A percentile compares a stretch with the other conserved stretches of the same genome.
phyloP scores from a whole-genome alignment of 2,797 vertebrate species.

The Diplodus puntazzo region DNA sequence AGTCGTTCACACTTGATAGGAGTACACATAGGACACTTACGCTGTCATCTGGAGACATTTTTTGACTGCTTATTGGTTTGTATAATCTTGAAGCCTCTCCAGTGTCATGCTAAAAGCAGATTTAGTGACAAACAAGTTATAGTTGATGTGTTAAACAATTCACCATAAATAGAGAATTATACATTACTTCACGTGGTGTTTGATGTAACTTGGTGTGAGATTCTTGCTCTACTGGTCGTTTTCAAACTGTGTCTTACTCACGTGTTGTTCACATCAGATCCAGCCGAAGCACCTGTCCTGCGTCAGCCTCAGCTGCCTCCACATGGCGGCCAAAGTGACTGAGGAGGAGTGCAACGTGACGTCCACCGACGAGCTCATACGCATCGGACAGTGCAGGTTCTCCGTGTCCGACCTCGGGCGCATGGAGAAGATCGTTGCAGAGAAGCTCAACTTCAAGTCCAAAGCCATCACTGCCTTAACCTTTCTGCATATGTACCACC shows the following conservation, averaged over 20 bases:
- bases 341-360: conserved; percentile 93
- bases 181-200: too few relatives aligned
- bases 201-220: background rate
- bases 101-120: background rate
- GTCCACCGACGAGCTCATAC: conserved; percentile 92
- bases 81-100: background rate
- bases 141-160: background rate
- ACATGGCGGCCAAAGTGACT: conserved; percentile 91
- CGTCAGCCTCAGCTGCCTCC: conserved; percentile 94
- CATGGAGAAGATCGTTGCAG: conserved; percentile 97
- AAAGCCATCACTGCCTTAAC: conserved; percentile 98
- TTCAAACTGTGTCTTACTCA: background rate
- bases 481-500: conserved; percentile 96
- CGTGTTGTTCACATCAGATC: conserved; percentile 80
- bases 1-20: background rate
- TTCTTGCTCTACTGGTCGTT: background rate
- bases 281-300: conserved; percentile 97
- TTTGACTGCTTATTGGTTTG: background rate
- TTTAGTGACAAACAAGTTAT: background rate
- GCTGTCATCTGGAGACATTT: background rate
- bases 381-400: conserved; percentile 97
- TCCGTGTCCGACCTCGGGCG: conserved; percentile 94
- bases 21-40: background rate
- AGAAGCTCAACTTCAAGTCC: conserved; percentile 96
- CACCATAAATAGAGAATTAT: too few relatives aligned